Percentiles rank a stretch among this genome's conserved stretches.
Evolutionary conservation across 2,888 invertebrate species (phyloP).

Genomic region (Eucera pruinosa): DNA sequence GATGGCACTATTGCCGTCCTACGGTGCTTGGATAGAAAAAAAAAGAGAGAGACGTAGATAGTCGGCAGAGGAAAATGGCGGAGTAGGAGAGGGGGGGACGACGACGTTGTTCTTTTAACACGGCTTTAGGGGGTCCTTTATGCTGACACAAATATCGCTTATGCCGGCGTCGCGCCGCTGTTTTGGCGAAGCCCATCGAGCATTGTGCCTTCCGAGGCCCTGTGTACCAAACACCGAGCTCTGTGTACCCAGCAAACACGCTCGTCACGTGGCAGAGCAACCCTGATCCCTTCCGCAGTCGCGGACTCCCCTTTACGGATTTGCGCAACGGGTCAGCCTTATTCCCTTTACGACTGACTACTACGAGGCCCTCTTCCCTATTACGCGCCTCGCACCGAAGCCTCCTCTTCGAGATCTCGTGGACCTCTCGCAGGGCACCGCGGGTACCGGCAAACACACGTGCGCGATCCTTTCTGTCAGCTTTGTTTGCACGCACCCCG

Average conservation of each 20-base stretch:
- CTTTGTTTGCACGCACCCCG: constrained; percentile 69
- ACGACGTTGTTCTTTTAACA: constrained; percentile 83
- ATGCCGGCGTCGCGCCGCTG: constrained; percentile 82
- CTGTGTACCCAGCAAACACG: constrained; percentile 83
- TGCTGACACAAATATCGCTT: constrained; percentile 84
- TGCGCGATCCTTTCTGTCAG: constrained; percentile 73
- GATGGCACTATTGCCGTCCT: not conserved
- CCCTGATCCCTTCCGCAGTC: constrained; percentile 70
- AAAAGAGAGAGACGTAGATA: not conserved
- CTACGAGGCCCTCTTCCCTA: constrained; percentile 51
- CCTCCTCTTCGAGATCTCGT: constrained; percentile 59
- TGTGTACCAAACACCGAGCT: constrained; percentile 81
- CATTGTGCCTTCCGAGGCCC: constrained; percentile 79
- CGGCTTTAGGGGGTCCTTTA: constrained; percentile 80
- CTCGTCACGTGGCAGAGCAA: constrained; percentile 80
- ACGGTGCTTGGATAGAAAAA: not conserved
- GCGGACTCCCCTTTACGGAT: constrained; percentile 68
- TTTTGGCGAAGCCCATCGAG: constrained; percentile 83
- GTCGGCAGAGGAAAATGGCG: constrained; percentile 1
- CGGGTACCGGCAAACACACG: constrained; percentile 78
- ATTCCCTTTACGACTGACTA: constrained; percentile 48
- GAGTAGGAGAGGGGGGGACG: constrained; percentile 40
- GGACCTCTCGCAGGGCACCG: constrained; percentile 66
- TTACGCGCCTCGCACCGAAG: constrained; percentile 50
- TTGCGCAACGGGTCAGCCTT: constrained; percentile 73